Percentiles rank a stretch among this genome's conserved stretches.
Conservation (phyloP, 1,140 invertebrate species). For the Saccostrea glomerata region DNA sequence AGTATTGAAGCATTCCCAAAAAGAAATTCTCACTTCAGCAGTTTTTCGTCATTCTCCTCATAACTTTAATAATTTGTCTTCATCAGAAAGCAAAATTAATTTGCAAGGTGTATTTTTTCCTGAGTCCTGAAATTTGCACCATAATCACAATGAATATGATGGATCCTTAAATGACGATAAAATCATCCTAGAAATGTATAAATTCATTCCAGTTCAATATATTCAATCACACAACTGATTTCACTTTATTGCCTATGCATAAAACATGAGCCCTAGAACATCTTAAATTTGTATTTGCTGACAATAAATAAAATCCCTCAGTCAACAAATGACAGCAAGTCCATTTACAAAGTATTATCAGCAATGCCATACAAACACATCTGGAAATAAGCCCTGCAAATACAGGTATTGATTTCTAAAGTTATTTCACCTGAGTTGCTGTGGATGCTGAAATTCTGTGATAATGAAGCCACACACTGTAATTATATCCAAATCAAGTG, state of each 20-base stretch:
- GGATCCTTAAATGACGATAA: no score
- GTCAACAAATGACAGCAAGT: not conserved
- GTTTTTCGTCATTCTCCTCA: no score
- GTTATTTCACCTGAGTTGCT: not conserved
- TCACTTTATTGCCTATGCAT: not conserved
- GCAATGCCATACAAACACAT: not conserved
- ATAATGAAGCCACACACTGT: not conserved
- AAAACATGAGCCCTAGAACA: not conserved
- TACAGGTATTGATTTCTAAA: slow-evolving; percentile 1
- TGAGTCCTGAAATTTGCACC: no score
- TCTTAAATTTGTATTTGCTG: not conserved
- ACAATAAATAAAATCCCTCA: not conserved
- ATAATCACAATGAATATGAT: no score
- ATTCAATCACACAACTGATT: not conserved
- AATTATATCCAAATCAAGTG: not conserved
- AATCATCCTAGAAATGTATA: no score
- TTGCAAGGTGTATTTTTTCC: no score
- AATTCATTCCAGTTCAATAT: not conserved
- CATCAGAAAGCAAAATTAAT: no score
- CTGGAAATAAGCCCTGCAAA: not conserved
- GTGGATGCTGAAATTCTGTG: not conserved
- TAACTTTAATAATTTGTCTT: no score
- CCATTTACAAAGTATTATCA: not conserved
- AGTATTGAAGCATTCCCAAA: no score
- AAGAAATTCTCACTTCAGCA: no score